phyloP scores from a whole-genome alignment of 1,140 invertebrate genomes.

The Metaphire vulgaris region DNA sequence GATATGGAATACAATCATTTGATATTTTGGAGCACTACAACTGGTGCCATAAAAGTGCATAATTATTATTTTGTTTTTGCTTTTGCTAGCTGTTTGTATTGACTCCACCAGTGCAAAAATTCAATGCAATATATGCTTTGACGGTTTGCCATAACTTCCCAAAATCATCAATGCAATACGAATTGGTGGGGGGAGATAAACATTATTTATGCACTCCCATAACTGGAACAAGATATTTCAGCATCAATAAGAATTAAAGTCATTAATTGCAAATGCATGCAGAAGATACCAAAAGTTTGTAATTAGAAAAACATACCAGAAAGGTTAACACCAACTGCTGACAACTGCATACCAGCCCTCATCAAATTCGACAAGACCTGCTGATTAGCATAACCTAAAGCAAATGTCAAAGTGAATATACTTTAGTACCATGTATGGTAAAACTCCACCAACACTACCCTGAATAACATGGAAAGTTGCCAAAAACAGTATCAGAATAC shows the following conservation, averaged over 20 bases:
- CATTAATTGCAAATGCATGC: too few species aligned
- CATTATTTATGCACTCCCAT: too few species aligned
- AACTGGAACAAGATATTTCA: not conserved
- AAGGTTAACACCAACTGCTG: not conserved
- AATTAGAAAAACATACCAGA: not conserved
- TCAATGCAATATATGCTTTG: too few species aligned
- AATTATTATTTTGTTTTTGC: too few species aligned
- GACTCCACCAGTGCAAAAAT: too few species aligned
- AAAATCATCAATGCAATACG: not conserved
- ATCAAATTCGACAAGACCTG: not conserved
- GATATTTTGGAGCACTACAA: too few species aligned
- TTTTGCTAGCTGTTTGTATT: too few species aligned
- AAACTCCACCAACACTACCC: not conserved
- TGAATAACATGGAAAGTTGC: not conserved
- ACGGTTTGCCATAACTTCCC: not conserved
- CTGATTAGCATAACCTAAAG: not conserved
- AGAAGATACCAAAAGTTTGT: not conserved
- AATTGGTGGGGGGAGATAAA: too few species aligned
- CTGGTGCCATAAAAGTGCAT: too few species aligned
- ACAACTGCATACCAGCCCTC: not conserved
- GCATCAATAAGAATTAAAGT: not conserved
- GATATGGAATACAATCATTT: too few species aligned
- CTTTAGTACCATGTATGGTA: not conserved
- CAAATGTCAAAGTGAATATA: not conserved
- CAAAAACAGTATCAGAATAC: not conserved